These are phyloP conservation scores for Petroica traversi DNA, from an alignment of 2,113 vertebrate species.

Conservation along the genomic window DNA sequence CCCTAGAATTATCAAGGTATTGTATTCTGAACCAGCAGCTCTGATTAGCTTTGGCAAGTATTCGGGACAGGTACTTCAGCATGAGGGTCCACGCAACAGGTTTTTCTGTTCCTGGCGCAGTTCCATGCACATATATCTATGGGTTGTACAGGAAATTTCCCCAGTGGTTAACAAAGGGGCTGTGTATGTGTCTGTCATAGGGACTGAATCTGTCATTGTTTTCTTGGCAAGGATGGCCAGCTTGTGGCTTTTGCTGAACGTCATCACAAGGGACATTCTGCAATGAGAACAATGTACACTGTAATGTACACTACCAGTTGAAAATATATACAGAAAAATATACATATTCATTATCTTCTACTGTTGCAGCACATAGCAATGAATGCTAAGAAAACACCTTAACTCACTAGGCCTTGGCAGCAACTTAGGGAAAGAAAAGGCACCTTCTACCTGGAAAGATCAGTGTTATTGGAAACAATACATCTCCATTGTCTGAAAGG, in stretches of 20 bases:
- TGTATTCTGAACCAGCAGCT: neutral
- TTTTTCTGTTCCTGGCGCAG: neutral
- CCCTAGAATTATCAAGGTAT: neutral
- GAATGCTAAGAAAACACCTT: neutral
- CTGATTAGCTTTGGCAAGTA: neutral
- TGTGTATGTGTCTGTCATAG: neutral
- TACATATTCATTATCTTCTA: neutral
- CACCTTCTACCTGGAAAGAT: neutral
- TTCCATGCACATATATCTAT: neutral
- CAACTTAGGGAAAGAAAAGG: neutral
- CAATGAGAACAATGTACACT: neutral
- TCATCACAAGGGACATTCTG: neutral
- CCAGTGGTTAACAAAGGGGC: neutral
- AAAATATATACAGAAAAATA: neutral
- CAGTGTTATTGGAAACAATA: neutral
- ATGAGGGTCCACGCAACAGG: neutral
- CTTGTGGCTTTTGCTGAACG: neutral
- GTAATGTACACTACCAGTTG: neutral
- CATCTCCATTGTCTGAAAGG: neutral
- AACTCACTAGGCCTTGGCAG: neutral
- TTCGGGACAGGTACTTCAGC: neutral
- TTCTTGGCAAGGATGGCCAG: neutral
- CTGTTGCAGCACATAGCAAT: neutral
- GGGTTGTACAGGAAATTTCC: neutral
- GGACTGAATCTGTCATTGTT: neutral